phyloP scores from a whole-genome alignment of 2,888 invertebrate species.

The Ceriagrion tenellum region DNA sequence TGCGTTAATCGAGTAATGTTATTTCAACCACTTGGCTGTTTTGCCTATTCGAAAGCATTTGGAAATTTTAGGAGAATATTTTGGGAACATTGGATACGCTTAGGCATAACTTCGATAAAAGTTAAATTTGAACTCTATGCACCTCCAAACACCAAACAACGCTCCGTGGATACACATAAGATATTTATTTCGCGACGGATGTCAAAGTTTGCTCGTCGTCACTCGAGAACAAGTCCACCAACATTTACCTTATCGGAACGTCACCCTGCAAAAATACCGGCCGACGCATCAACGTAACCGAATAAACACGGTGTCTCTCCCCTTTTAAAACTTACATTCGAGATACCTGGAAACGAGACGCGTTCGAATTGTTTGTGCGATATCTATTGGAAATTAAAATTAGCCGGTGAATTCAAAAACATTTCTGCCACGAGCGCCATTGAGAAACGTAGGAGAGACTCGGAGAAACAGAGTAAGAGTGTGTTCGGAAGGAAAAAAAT shows the following conservation, averaged over 20 bases:
- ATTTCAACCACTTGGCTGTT: background rate
- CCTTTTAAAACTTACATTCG: background rate
- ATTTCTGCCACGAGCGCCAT: background rate
- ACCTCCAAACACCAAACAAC: background rate
- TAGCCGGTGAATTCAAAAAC: background rate
- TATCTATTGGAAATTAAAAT: background rate
- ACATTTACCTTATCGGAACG: too few relatives aligned
- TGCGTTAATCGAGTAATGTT: background rate
- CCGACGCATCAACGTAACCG: too few relatives aligned
- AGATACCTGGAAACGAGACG: background rate
- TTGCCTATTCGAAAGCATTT: background rate
- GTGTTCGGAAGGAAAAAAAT: background rate
- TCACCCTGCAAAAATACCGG: too few relatives aligned
- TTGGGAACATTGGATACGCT: background rate
- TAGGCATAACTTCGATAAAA: background rate
- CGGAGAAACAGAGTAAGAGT: background rate
- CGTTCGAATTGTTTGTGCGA: background rate
- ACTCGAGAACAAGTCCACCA: too few relatives aligned
- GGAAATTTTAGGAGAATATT: background rate
- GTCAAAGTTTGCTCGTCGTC: background rate
- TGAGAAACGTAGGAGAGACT: background rate
- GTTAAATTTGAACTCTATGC: background rate
- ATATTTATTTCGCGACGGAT: background rate
- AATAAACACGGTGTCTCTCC: background rate
- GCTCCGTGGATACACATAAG: background rate